These are phyloP conservation scores for Apodemus speciosus DNA, from an alignment of 2,113 vertebrate genomes.

Conservation along the genomic window DNA sequence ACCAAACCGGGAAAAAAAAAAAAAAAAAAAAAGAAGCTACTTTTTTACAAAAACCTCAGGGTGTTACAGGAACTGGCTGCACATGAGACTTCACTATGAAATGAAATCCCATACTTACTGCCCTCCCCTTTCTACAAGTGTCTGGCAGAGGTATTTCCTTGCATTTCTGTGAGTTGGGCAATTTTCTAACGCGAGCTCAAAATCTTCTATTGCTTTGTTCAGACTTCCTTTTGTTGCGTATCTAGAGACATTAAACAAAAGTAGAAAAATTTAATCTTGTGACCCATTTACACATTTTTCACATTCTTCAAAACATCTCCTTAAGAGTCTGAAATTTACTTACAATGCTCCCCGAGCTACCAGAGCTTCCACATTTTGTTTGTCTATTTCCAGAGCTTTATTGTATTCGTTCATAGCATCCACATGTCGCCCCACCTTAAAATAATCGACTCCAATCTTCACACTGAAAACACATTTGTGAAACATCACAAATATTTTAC, in stretches of 20 bases:
- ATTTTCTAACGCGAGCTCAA: slow-evolving; percentile 94
- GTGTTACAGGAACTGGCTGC: neutral
- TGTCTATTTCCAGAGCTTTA: slow-evolving; percentile 97
- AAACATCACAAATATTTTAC: neutral
- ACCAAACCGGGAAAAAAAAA: no score
- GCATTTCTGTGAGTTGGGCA: slow-evolving; percentile 97
- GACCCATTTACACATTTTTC: slow-evolving; percentile 1
- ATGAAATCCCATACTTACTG: slow-evolving; percentile 89
- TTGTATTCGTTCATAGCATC: slow-evolving; percentile 99
- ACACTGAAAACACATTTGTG: slow-evolving; percentile 86
- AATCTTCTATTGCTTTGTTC: slow-evolving; percentile 95
- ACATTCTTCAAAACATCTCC: slow-evolving; percentile 13
- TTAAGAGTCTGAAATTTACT: slow-evolving; percentile 76
- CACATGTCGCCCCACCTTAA: slow-evolving; percentile 94
- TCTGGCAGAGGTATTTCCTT: slow-evolving; percentile 98
- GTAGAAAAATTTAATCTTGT: slow-evolving; percentile 14
- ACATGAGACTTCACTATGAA: neutral
- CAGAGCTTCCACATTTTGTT: slow-evolving; percentile 95
- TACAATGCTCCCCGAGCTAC: slow-evolving; percentile 98
- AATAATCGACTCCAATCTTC: slow-evolving; percentile 95
- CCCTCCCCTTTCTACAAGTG: slow-evolving; percentile 95
- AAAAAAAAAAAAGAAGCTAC: neutral
- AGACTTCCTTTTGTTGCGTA: slow-evolving; percentile 98
- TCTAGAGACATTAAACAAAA: slow-evolving; percentile 80
- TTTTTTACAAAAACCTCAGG: neutral